Conservation (phyloP, 2,113 vertebrate genomes). For the Mandrillus leucophaeus region DNA sequence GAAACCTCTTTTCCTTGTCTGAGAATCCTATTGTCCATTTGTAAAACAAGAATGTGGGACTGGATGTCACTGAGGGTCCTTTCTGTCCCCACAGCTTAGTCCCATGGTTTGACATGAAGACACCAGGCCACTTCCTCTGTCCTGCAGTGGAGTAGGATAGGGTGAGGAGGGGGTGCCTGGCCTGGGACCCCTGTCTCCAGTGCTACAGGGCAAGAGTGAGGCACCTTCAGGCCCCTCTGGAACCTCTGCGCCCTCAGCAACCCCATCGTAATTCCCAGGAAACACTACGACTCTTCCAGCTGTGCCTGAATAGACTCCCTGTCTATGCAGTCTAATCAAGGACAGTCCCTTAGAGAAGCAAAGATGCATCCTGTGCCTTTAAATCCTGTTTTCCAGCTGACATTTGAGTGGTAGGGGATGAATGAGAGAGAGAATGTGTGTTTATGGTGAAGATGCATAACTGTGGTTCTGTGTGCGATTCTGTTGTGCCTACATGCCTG, state of each 20-base stretch:
- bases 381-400: neutral
- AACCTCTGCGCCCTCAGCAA: neutral
- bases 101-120: neutral
- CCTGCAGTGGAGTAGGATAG: neutral
- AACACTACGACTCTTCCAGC: neutral
- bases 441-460: rapidly evolving
- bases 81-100: neutral
- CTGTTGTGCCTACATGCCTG: neutral
- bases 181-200: neutral
- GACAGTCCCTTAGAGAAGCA: neutral
- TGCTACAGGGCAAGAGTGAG: neutral
- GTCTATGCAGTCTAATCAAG: neutral
- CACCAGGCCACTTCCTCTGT: neutral
- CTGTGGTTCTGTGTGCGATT: rapidly evolving
- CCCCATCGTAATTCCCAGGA: neutral
- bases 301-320: neutral
- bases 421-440: neutral
- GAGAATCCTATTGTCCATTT: neutral
- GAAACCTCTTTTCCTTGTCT: neutral
- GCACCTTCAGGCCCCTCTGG: neutral
- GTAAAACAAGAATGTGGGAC: neutral
- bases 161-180: neutral
- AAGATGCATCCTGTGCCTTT: neutral
- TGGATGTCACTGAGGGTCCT: neutral
- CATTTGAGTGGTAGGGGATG: neutral